These are phyloP conservation scores for Osmoderma eremita DNA, from an alignment of 2,888 invertebrate species.

Conservation along the genomic window DNA sequence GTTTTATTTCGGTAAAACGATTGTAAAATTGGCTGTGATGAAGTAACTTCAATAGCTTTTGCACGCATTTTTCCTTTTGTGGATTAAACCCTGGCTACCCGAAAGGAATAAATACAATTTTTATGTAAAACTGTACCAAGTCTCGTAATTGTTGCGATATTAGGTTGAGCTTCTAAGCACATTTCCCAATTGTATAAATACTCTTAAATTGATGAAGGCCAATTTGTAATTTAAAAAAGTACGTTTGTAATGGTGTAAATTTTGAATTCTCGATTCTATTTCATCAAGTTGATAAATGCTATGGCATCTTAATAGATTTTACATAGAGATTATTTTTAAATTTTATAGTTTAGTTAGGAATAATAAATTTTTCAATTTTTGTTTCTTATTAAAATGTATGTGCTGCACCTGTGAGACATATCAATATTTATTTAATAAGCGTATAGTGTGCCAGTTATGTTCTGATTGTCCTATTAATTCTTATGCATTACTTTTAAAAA, in stretches of 20 bases:
- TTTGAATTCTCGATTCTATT: conserved; percentile 22
- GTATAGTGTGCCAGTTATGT: neutral
- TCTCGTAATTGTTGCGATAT: no score
- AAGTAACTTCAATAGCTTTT: conserved; percentile 26
- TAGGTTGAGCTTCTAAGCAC: neutral
- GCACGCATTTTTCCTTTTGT: neutral
- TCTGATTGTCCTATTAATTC: neutral
- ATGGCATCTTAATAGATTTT: conserved; percentile 40
- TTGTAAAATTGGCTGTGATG: conserved; percentile 32
- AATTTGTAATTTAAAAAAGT: no score
- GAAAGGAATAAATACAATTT: neutral
- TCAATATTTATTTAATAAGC: conserved; percentile 43
- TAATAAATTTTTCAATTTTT: conserved; percentile 47
- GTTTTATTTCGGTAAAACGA: neutral
- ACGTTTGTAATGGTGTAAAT: conserved; percentile 27
- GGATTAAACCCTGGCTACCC: neutral
- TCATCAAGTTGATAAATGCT: neutral
- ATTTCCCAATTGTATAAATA: no score
- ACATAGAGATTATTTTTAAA: conserved; percentile 45
- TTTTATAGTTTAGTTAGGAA: conserved; percentile 51
- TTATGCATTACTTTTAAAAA: neutral
- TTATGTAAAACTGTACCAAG: no score
- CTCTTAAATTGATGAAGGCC: no score
- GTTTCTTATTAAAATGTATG: conserved; percentile 44
- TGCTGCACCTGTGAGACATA: conserved; percentile 51